phyloP scores from a whole-genome alignment of 2,888 invertebrate genomes.

The Tenthredo livida region DNA sequence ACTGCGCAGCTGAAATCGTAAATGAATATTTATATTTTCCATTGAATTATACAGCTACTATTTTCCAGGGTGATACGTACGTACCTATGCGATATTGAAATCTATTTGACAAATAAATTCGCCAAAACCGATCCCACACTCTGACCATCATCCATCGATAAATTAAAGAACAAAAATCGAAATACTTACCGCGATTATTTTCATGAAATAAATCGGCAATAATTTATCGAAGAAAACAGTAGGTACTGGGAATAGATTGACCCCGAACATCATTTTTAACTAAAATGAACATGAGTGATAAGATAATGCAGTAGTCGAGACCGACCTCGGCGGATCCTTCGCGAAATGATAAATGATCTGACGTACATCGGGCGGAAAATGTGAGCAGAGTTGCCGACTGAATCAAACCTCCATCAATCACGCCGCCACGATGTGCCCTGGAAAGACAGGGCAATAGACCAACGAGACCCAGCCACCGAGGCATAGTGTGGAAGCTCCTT shows the following conservation, averaged over 20 bases:
- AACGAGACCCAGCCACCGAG: conserved; percentile 24
- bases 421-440: conserved; percentile 56
- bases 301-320: conserved; percentile 45
- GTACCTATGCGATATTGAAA: conserved; percentile 74
- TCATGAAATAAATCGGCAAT: background rate
- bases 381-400: conserved; percentile 69
- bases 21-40: conserved; percentile 79
- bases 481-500: conserved; percentile 36
- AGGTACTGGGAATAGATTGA: background rate
- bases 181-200: background rate
- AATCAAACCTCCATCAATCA: conserved; percentile 75
- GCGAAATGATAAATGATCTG: conserved; percentile 71
- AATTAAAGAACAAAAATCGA: background rate
- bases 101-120: conserved; percentile 77
- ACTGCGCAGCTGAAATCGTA: conserved; percentile 71
- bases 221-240: background rate
- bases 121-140: background rate
- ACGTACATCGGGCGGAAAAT: conserved; percentile 72
- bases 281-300: conserved; percentile 51
- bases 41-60: conserved; percentile 76
- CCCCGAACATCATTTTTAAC: conserved; percentile 28
- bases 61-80: conserved; percentile 66
- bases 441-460: conserved; percentile 47
- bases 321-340: conserved; percentile 7
- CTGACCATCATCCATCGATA: background rate